Conservation (phyloP, 2,888 invertebrate species). For the Hemithea aestivaria region DNA sequence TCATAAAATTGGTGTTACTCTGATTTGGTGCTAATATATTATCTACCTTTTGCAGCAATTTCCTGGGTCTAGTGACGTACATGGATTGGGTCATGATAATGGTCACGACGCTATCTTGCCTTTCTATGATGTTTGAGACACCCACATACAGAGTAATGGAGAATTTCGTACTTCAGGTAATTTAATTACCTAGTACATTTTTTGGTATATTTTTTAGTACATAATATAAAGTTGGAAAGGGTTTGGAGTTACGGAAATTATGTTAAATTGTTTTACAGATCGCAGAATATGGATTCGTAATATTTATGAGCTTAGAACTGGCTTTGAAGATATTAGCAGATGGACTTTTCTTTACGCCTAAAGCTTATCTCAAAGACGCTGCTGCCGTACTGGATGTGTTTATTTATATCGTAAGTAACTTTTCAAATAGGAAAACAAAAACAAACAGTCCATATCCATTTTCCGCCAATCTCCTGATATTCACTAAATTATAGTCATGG, state of each 20-base stretch:
- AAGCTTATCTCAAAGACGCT: slow-evolving; percentile 98
- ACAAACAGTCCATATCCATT: no score
- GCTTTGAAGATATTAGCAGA: slow-evolving; percentile 97
- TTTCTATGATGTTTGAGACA: slow-evolving; percentile 99
- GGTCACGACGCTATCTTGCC: slow-evolving; percentile 97
- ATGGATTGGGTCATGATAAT: slow-evolving; percentile 99
- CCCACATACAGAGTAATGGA: slow-evolving; percentile 96
- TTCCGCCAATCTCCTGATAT: no score
- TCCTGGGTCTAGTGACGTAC: slow-evolving; percentile 98
- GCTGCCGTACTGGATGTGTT: slow-evolving; percentile 98
- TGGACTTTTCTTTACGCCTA: slow-evolving; percentile 99
- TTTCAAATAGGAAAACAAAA: slow-evolving; percentile 1
- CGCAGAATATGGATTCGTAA: slow-evolving; percentile 98
- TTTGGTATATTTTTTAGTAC: no score
- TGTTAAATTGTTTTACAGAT: slow-evolving; percentile 73
- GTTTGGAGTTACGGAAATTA: no score
- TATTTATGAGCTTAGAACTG: slow-evolving; percentile 98
- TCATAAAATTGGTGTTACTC: no score
- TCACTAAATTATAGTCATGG: no score
- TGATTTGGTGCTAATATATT: no score
- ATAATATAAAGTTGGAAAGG: no score
- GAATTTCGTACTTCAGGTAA: slow-evolving; percentile 89
- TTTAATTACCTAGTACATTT: no score
- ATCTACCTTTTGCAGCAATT: slow-evolving; percentile 82
- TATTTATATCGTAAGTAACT: slow-evolving; percentile 91